These are phyloP conservation scores for Eristalis tenax DNA, from an alignment of 2,888 invertebrate species.

Conservation along the genomic window DNA sequence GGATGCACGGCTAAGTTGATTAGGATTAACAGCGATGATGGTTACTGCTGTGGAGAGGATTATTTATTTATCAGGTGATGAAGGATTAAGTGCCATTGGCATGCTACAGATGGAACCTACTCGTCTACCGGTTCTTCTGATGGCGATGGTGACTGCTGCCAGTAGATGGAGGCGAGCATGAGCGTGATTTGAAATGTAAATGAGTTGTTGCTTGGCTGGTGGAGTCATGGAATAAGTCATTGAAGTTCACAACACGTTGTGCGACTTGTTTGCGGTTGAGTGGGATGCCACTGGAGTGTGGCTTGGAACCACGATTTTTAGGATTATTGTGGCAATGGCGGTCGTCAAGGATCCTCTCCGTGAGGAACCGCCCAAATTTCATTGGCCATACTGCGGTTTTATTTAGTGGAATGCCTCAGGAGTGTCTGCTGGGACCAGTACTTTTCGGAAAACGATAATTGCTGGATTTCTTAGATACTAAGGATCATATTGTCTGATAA, in stretches of 20 bases:
- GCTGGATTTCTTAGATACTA: too few species aligned
- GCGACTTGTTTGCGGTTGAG: neutral
- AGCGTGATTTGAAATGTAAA: constrained; percentile 62
- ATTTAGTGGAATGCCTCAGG: too few species aligned
- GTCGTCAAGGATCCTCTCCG: too few species aligned
- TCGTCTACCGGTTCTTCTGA: neutral
- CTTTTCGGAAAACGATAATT: too few species aligned
- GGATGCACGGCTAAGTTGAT: constrained; percentile 50
- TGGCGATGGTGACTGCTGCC: neutral
- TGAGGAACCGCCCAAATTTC: too few species aligned
- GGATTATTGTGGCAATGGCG: too few species aligned
- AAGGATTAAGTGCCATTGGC: constrained; percentile 67
- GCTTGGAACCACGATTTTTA: too few species aligned
- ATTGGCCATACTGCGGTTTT: too few species aligned
- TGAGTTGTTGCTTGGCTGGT: constrained; percentile 5
- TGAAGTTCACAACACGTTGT: neutral
- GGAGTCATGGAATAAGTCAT: neutral
- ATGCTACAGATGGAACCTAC: constrained; percentile 18
- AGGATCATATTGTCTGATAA: too few species aligned
- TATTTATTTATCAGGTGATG: constrained; percentile 59
- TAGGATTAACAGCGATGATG: constrained; percentile 57
- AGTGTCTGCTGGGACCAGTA: too few species aligned
- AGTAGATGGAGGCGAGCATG: neutral
- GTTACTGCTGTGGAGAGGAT: constrained; percentile 39
- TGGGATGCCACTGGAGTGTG: neutral